Evolutionary conservation across 2,797 vertebrate genomes (phyloP).

Genomic region (Protosalanx chinensis): DNA sequence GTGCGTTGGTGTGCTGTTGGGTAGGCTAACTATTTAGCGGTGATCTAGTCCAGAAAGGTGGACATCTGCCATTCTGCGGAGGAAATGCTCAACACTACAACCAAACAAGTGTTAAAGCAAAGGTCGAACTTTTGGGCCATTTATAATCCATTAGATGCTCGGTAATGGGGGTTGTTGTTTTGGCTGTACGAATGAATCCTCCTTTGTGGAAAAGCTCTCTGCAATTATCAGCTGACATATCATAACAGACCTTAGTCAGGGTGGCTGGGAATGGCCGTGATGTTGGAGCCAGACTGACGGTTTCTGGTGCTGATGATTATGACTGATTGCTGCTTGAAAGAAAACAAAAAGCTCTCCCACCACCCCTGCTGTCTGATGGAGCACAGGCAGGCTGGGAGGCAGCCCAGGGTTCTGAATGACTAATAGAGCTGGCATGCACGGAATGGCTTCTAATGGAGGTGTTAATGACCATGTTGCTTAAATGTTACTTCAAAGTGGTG

Average conservation of each 20-base stretch:
- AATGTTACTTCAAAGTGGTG: conserved; percentile 68
- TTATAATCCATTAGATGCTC: conserved; percentile 20
- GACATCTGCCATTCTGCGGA: background rate
- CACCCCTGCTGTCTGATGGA: conserved; percentile 49
- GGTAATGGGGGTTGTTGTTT: conserved; percentile 10
- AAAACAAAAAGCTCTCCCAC: conserved; percentile 56
- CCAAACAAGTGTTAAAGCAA: conserved; percentile 9
- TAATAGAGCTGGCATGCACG: conserved; percentile 58
- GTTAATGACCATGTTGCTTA: conserved; percentile 69
- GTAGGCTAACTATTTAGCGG: background rate
- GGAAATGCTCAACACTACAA: background rate
- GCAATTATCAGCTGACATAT: conserved; percentile 41
- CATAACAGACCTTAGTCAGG: conserved; percentile 32
- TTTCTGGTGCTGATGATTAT: conserved; percentile 45
- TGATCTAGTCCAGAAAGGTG: background rate
- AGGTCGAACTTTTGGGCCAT: conserved; percentile 15
- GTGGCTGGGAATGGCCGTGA: conserved; percentile 43
- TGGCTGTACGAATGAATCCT: conserved; percentile 17
- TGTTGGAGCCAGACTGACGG: conserved; percentile 40
- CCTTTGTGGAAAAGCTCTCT: conserved; percentile 31
- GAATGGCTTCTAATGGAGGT: conserved; percentile 66
- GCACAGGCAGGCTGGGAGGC: conserved; percentile 49
- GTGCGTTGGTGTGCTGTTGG: too few relatives aligned
- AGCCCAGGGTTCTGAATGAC: conserved; percentile 62
- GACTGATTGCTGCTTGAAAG: conserved; percentile 58